Percentiles rank a stretch among this genome's conserved stretches.
These are phyloP conservation scores for Emys orbicularis DNA, from an alignment of 2,797 vertebrate genomes.

Conservation along the genomic window DNA sequence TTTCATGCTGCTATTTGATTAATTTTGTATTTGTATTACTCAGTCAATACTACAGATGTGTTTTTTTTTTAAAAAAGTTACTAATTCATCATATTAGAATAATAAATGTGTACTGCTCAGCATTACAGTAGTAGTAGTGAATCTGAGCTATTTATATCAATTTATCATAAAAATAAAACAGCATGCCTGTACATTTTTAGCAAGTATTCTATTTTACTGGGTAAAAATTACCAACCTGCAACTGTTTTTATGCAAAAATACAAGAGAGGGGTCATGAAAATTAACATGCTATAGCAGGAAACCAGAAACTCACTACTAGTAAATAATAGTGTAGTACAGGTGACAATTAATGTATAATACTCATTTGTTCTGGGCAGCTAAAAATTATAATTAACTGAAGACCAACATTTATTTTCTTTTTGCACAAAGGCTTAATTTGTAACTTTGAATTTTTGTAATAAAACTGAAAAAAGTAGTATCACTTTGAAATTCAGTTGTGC, in stretches of 20 bases:
- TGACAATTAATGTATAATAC: not conserved
- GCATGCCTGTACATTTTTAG: not conserved
- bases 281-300: not conserved
- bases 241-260: not conserved
- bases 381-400: not conserved
- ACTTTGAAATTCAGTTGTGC: slow-evolving; percentile 48
- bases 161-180: not conserved
- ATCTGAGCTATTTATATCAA: not conserved
- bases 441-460: slow-evolving; percentile 43
- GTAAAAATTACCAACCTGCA: not conserved
- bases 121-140: not conserved
- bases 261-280: not conserved
- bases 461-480: not conserved
- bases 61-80: not conserved
- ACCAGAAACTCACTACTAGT: not conserved
- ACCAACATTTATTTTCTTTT: not conserved
- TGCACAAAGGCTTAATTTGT: not conserved
- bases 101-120: not conserved
- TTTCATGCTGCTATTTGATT: not conserved
- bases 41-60: not conserved
- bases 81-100: not conserved
- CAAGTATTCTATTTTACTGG: not conserved
- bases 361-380: not conserved
- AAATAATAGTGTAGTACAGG: not conserved
- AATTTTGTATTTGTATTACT: not conserved